phyloP scores from a whole-genome alignment of 2,113 vertebrate species.

The Blennius ocellaris region DNA sequence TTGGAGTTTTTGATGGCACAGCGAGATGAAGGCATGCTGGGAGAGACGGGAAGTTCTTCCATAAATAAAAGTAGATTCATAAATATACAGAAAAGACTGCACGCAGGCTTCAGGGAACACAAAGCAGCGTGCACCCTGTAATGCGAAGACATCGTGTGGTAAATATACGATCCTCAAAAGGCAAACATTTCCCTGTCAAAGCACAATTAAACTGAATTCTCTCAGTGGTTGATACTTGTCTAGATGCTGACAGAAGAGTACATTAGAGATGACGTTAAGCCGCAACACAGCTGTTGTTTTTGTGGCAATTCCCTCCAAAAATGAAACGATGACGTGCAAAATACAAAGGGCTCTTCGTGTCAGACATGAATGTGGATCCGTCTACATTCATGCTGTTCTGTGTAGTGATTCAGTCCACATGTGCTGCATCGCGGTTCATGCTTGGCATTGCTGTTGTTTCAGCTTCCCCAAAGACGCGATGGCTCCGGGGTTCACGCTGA shows the following conservation, averaged over 20 bases:
- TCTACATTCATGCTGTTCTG: neutral
- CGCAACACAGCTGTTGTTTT: neutral
- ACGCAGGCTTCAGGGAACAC: neutral
- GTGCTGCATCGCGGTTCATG: neutral
- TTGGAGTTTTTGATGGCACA: too few species aligned
- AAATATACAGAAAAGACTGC: neutral
- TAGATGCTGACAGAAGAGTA: neutral
- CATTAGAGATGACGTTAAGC: neutral
- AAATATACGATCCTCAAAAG: conserved; percentile 33
- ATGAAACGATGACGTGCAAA: neutral
- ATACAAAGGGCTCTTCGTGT: neutral
- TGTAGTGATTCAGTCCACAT: neutral
- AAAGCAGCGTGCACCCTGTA: conserved; percentile 10
- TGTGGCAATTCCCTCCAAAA: neutral
- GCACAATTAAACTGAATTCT: conserved; percentile 10
- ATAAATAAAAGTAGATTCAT: neutral
- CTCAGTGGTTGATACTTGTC: neutral
- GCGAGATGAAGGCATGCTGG: too few species aligned
- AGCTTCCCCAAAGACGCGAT: too few species aligned
- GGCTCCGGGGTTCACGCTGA: too few species aligned
- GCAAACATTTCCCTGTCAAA: conserved; percentile 38
- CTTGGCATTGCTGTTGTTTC: neutral
- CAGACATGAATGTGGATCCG: neutral
- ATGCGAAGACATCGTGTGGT: conserved; percentile 10
- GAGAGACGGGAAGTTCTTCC: neutral